Evolutionary conservation across 2,888 invertebrate species (phyloP).

Genomic region (Rhimphoctona megacephalus): DNA sequence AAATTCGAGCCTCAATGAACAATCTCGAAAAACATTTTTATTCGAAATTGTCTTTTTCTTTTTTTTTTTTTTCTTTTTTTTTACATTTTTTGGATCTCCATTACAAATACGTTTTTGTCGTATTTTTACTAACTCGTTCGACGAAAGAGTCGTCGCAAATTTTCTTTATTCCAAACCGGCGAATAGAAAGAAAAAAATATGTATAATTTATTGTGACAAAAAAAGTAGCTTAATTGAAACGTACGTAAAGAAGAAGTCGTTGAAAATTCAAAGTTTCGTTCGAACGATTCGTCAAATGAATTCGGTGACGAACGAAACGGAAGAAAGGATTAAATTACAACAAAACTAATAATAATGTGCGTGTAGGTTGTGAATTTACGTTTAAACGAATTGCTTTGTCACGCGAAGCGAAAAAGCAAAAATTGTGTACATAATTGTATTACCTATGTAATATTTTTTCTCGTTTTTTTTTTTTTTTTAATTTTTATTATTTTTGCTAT

Average conservation of each 20-base stretch:
- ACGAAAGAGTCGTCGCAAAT: constrained; percentile 45
- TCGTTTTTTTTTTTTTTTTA: constrained; percentile 63
- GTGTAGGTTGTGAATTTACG: constrained; percentile 83
- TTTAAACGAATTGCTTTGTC: constrained; percentile 76
- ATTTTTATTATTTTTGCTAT: constrained; percentile 52
- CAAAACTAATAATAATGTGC: constrained; percentile 70
- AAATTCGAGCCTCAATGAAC: constrained; percentile 41
- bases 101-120: background rate
- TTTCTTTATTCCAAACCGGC: constrained; percentile 44
- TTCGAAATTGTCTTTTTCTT: background rate
- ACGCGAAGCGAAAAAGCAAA: constrained; percentile 76
- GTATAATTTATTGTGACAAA: constrained; percentile 76
- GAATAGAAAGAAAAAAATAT: constrained; percentile 51
- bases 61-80: background rate
- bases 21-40: background rate
- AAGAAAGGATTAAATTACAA: constrained; percentile 27
- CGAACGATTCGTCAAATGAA: constrained; percentile 61
- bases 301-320: constrained; percentile 65
- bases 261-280: constrained; percentile 29
- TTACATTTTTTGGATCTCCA: background rate
- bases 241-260: constrained; percentile 71
- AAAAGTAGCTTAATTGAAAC: constrained; percentile 68
- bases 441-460: constrained; percentile 57
- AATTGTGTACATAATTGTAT: constrained; percentile 75
- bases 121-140: background rate